These are phyloP conservation scores for Euglossa dilemma DNA, from an alignment of 1,140 invertebrate species.

Conservation along the genomic window DNA sequence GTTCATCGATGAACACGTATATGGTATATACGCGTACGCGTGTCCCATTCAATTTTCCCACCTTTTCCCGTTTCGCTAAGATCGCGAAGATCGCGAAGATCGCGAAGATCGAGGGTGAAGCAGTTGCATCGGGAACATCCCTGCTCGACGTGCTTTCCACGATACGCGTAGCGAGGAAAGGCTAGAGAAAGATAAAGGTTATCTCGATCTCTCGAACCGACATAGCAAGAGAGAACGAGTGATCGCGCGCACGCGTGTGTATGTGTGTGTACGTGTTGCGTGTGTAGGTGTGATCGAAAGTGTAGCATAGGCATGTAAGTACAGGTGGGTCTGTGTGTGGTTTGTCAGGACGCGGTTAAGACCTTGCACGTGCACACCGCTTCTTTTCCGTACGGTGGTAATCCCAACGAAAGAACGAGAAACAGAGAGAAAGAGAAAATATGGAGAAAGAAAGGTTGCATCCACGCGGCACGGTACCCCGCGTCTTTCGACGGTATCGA, in stretches of 20 bases:
- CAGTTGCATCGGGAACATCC: conserved; percentile 1
- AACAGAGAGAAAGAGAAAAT: conserved; percentile 13
- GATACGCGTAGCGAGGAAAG: conserved; percentile 8
- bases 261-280: conserved; percentile 5
- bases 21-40: too few relatives aligned
- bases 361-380: conserved; percentile 56
- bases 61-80: too few relatives aligned
- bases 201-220: conserved; percentile 20
- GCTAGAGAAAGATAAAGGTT: conserved; percentile 40
- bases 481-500: not conserved
- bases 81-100: too few relatives aligned
- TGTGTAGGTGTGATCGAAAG: conserved; percentile 3
- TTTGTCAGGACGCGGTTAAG: conserved; percentile 63
- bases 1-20: not conserved
- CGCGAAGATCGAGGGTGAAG: too few relatives aligned
- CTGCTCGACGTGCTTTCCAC: conserved; percentile 7
- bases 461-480: not conserved
- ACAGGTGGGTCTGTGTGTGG: conserved; percentile 27
- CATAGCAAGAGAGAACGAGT: conserved; percentile 44
- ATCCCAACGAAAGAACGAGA: not conserved
- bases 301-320: conserved; percentile 3
- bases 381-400: not conserved
- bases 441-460: not conserved
- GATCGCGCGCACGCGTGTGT: not conserved
- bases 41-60: too few relatives aligned